phyloP scores from a whole-genome alignment of 2,888 invertebrate genomes.

The Eupithecia abbreviata region DNA sequence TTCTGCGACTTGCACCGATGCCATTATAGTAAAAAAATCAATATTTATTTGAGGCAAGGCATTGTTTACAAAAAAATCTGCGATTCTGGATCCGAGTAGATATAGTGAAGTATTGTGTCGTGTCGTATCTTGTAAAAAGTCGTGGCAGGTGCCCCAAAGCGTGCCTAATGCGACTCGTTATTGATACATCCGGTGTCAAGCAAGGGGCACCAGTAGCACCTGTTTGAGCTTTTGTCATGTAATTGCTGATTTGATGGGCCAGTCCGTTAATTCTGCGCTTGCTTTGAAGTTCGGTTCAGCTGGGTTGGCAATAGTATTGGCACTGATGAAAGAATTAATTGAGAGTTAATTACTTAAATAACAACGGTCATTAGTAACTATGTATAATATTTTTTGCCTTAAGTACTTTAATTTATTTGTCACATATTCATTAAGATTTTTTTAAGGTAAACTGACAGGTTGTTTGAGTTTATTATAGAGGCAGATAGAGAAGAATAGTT shows the following conservation, averaged over 20 bases:
- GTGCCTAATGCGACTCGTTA: constrained; percentile 43
- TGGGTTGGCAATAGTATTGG: background rate
- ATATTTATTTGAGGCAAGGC: background rate
- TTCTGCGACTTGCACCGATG: too few relatives aligned
- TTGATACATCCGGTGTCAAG: constrained; percentile 38
- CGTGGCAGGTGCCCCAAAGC: constrained; percentile 30
- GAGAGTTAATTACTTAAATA: too few relatives aligned
- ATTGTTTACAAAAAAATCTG: background rate
- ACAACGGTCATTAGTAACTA: background rate
- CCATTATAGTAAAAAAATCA: background rate
- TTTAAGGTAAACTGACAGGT: background rate
- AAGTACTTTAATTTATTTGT: too few relatives aligned
- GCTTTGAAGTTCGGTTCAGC: background rate
- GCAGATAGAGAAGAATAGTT: background rate
- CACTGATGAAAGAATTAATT: background rate
- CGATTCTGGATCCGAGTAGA: background rate
- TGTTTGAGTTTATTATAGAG: background rate
- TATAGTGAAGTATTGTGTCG: background rate
- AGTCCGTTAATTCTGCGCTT: background rate
- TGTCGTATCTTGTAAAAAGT: constrained; percentile 18
- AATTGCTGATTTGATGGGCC: constrained; percentile 32
- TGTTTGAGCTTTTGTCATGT: constrained; percentile 36
- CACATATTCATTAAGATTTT: too few relatives aligned
- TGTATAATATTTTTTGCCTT: too few relatives aligned
- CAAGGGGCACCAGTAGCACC: constrained; percentile 24